Percentiles rank a stretch among this genome's conserved stretches.
These are phyloP conservation scores for Nasua narica DNA, from an alignment of 2,797 vertebrate species.

Conservation along the genomic window DNA sequence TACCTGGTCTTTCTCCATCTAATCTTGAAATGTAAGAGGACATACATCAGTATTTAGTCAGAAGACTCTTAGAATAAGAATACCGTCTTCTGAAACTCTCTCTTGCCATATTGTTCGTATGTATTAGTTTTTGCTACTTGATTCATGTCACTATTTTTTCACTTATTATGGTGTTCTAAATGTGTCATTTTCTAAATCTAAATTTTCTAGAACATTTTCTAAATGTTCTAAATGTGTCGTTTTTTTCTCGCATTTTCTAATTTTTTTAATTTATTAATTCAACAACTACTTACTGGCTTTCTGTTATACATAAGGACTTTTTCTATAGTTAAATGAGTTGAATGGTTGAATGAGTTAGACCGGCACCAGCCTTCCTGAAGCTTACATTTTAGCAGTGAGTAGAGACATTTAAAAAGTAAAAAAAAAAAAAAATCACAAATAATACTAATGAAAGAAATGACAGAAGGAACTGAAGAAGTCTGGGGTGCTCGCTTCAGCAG, in stretches of 20 bases:
- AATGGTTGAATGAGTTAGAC: background rate
- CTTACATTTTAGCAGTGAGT: background rate
- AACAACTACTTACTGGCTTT: background rate
- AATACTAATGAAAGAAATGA: background rate
- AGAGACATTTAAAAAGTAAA: background rate
- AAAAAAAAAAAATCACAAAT: background rate
- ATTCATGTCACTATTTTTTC: background rate
- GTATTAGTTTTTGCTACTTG: background rate
- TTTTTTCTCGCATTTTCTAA: background rate
- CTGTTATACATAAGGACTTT: background rate
- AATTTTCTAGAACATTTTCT: no score
- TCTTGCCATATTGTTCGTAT: background rate
- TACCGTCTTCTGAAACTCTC: background rate
- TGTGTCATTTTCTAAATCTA: no score
- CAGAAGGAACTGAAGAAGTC: background rate
- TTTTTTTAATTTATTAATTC: background rate
- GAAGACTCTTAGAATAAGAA: background rate
- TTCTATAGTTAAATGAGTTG: background rate
- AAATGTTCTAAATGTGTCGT: background rate
- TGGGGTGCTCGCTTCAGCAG: no score
- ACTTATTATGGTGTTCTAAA: background rate
- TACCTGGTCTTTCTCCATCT: background rate
- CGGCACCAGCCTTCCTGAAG: background rate
- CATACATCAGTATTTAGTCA: background rate
- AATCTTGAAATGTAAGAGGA: background rate